Conservation (phyloP, 2,797 vertebrate genomes). For the Ispidina lecontei region DNA sequence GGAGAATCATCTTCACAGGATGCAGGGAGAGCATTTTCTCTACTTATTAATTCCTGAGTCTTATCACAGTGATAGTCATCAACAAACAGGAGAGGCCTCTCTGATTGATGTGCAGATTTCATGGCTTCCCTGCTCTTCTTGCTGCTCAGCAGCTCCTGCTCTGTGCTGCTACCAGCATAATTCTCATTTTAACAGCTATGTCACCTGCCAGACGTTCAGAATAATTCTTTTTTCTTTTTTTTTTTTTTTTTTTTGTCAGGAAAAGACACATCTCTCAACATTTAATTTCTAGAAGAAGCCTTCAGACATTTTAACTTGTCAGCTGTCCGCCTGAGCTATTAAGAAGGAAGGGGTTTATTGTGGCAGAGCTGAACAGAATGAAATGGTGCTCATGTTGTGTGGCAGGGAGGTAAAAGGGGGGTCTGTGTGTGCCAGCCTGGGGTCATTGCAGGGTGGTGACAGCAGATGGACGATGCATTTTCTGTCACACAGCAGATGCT, state of each 20-base stretch:
- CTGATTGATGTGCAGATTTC: conserved; percentile 5
- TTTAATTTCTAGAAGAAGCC: neutral
- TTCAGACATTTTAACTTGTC: neutral
- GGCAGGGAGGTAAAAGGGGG: neutral
- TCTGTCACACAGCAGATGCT: neutral
- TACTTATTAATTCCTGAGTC: conserved; percentile 14
- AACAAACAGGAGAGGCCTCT: rapidly evolving
- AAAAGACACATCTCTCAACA: neutral
- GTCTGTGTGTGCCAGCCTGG: neutral
- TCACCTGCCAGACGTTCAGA: neutral
- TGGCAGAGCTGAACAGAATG: neutral
- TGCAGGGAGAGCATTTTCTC: neutral
- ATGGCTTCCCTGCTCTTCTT: neutral
- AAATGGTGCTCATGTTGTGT: neutral
- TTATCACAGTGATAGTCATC: neutral
- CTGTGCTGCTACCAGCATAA: neutral
- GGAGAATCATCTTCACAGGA: neutral
- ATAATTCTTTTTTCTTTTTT: neutral
- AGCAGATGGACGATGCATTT: rapidly evolving
- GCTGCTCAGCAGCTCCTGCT: neutral
- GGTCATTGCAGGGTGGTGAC: neutral
- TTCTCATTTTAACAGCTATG: neutral
- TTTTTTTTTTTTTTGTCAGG: neutral
- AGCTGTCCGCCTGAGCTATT: neutral
- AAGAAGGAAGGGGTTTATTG: neutral